Conservation (phyloP, 2,113 vertebrate genomes). For the Todiramphus saurophagus region DNA sequence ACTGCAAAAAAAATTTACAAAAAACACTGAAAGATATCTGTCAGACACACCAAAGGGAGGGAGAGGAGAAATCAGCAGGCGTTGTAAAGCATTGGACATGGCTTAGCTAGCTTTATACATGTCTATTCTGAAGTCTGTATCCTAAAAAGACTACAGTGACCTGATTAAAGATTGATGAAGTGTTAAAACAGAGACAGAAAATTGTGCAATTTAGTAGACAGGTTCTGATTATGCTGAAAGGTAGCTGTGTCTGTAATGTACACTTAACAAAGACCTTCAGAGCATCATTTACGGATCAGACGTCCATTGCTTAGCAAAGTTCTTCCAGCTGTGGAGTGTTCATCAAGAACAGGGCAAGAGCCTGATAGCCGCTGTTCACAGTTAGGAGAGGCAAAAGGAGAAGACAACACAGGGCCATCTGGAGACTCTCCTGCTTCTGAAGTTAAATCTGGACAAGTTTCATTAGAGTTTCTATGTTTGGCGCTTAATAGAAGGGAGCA, state of each 20-base stretch:
- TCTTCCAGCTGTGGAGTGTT: background rate
- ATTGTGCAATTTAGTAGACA: background rate
- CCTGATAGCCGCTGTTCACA: background rate
- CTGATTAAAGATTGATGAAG: background rate
- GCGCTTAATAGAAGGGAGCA: background rate
- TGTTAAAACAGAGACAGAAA: background rate
- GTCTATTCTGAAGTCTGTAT: background rate
- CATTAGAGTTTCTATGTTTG: background rate
- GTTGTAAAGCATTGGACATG: background rate
- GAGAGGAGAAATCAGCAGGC: background rate
- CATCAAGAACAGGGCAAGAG: background rate
- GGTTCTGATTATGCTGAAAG: background rate
- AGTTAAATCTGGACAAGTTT: conserved; percentile 11
- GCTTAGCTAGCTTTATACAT: background rate
- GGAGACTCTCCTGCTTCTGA: background rate
- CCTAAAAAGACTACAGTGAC: background rate
- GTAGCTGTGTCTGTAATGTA: background rate
- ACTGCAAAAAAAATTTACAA: background rate
- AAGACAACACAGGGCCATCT: background rate
- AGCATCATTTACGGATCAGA: background rate
- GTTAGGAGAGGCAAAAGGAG: background rate
- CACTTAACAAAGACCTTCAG: background rate
- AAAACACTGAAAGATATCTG: background rate
- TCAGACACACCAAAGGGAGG: background rate
- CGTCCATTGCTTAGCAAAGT: background rate